Percentiles rank a stretch among this genome's conserved stretches.
phyloP scores from a whole-genome alignment of 2,113 vertebrate genomes.

The Manacus vitellinus region DNA sequence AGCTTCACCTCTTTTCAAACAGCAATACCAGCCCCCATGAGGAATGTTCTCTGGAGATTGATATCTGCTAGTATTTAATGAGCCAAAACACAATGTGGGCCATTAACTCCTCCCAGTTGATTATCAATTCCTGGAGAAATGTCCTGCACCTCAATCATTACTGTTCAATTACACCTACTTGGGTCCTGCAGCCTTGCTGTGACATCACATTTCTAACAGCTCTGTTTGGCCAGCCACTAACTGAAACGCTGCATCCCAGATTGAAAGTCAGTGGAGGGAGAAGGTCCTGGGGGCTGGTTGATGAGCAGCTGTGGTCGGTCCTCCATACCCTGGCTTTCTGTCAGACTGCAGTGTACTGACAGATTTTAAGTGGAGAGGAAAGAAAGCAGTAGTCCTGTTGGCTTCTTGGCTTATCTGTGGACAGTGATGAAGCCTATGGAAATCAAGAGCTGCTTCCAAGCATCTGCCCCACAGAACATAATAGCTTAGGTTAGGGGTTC shows the following conservation, averaged over 20 bases:
- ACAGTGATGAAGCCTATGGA: background rate
- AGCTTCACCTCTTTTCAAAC: background rate
- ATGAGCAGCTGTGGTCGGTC: background rate
- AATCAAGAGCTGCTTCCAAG: background rate
- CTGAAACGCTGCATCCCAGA: background rate
- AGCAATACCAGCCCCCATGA: background rate
- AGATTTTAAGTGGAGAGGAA: background rate
- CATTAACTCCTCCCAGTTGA: slow-evolving; percentile 47
- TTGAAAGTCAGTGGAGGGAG: background rate
- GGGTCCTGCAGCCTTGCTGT: background rate
- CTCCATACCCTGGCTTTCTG: background rate
- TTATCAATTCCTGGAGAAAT: slow-evolving; percentile 39
- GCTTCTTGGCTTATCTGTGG: background rate
- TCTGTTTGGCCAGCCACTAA: slow-evolving; percentile 22
- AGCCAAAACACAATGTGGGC: background rate
- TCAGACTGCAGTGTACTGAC: background rate
- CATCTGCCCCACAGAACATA: background rate
- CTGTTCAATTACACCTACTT: slow-evolving; percentile 13
- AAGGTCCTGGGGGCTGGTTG: background rate
- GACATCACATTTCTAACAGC: slow-evolving; percentile 17
- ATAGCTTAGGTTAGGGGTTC: background rate
- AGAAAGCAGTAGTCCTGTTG: background rate
- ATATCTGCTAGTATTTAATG: slow-evolving; percentile 48
- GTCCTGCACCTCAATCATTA: slow-evolving; percentile 3
- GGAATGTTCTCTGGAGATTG: slow-evolving; percentile 31